Percentiles rank a stretch among this genome's conserved stretches.
phyloP scores from a whole-genome alignment of 2,888 invertebrate genomes.

The Harmothoe impar region DNA sequence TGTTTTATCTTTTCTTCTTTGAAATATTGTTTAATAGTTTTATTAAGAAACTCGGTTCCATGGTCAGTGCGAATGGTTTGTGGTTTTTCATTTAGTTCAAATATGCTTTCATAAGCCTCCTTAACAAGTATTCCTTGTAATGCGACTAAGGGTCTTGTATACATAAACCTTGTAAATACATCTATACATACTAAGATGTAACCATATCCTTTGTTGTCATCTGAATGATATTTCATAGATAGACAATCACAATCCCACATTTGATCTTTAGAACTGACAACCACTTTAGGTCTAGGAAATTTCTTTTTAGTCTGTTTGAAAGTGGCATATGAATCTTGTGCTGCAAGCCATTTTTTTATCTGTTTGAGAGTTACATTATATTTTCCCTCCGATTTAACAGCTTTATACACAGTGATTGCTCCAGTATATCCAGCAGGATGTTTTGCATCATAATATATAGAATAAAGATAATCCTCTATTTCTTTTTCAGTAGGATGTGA shows the following conservation, averaged over 20 bases:
- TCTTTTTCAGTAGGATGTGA: not conserved
- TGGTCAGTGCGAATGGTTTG: not conserved
- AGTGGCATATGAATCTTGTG: too few species aligned
- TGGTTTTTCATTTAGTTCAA: not conserved
- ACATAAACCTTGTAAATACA: not conserved
- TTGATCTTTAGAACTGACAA: not conserved
- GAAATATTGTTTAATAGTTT: not conserved
- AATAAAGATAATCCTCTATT: too few species aligned
- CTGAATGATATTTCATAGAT: not conserved
- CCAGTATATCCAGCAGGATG: too few species aligned
- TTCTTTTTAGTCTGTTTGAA: not conserved
- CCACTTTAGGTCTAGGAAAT: not conserved
- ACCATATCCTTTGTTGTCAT: not conserved
- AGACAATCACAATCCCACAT: not conserved
- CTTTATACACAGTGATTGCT: too few species aligned
- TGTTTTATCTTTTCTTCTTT: not conserved
- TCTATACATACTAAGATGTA: constrained; percentile 9
- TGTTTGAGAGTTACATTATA: not conserved
- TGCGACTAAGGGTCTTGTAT: not conserved
- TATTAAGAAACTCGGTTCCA: not conserved
- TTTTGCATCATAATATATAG: too few species aligned
- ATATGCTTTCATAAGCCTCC: not conserved
- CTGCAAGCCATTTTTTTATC: too few species aligned
- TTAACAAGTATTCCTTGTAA: not conserved
- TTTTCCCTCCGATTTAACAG: too few species aligned